phyloP scores from a whole-genome alignment of 2,113 vertebrate species.

The Circaetus gallicus region DNA sequence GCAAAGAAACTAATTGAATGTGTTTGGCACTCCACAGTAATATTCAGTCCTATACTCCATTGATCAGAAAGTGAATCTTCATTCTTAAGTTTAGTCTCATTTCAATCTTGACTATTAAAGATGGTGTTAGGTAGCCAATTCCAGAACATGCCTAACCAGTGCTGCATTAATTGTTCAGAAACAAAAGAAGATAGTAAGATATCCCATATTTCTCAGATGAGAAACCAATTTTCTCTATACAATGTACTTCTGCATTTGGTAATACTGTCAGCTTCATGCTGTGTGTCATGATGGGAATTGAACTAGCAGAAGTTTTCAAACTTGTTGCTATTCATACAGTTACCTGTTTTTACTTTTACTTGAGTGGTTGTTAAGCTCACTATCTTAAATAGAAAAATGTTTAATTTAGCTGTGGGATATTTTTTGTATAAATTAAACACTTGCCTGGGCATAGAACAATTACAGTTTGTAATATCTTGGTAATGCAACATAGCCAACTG shows the following conservation, averaged over 20 bases:
- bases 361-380: not conserved
- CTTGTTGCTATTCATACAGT: not conserved
- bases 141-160: not conserved
- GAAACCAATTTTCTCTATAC: not conserved
- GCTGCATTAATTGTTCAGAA: not conserved
- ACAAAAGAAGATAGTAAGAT: not conserved
- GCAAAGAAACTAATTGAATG: not conserved
- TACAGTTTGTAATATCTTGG: constrained; percentile 13
- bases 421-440: constrained; percentile 1
- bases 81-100: not conserved
- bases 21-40: not conserved
- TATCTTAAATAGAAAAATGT: not conserved
- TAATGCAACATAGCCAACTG: not conserved
- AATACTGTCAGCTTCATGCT: not conserved
- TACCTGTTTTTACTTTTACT: not conserved
- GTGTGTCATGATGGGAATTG: not conserved
- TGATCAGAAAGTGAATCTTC: not conserved
- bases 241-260: not conserved
- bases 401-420: not conserved
- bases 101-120: not conserved
- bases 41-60: not conserved
- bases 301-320: not conserved
- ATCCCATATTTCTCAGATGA: not conserved
- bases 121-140: not conserved
- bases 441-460: not conserved